A percentile compares a stretch with the other conserved stretches of the same genome.
phyloP scores from a whole-genome alignment of 2,797 vertebrate genomes.

The Coluber constrictor region DNA sequence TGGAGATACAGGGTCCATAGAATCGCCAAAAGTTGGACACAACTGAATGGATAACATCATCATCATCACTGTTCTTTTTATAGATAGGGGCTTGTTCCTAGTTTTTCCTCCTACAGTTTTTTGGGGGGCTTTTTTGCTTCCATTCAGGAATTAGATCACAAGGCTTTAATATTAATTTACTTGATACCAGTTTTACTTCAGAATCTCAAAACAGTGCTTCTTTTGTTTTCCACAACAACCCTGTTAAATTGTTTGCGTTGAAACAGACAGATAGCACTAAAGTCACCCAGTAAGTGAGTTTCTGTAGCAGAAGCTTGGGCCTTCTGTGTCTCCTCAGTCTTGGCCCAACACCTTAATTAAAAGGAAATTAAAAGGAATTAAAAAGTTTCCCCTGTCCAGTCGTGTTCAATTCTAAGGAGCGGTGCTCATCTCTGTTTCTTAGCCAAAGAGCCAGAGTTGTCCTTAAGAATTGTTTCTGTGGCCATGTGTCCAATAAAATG shows the following conservation, averaged over 20 bases:
- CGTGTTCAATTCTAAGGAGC: not conserved
- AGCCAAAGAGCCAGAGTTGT: not conserved
- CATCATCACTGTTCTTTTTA: not conserved
- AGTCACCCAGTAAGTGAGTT: not conserved
- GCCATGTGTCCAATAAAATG: not conserved
- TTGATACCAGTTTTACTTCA: not conserved
- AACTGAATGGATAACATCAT: not conserved
- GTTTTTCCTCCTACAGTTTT: slow-evolving; percentile 1
- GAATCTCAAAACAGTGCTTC: not conserved
- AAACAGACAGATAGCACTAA: not conserved
- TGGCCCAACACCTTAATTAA: not conserved
- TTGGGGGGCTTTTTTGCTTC: not conserved
- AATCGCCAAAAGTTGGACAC: not conserved
- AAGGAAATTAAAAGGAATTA: not conserved
- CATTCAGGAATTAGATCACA: not conserved
- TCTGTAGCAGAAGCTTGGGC: not conserved
- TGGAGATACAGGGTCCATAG: not conserved
- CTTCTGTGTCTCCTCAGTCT: not conserved
- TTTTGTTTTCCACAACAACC: not conserved
- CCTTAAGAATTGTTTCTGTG: not conserved
- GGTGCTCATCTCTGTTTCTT: not conserved
- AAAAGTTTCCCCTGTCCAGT: not conserved
- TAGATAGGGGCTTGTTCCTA: not conserved
- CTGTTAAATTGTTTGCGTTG: not conserved
- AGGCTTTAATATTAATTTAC: not conserved